Evolutionary conservation across 35 echinoderm and acorn worm genomes (phyloP), one percentile per base, ranked within the genome.

Genomic region (Holothuria glaberrima): DNA sequence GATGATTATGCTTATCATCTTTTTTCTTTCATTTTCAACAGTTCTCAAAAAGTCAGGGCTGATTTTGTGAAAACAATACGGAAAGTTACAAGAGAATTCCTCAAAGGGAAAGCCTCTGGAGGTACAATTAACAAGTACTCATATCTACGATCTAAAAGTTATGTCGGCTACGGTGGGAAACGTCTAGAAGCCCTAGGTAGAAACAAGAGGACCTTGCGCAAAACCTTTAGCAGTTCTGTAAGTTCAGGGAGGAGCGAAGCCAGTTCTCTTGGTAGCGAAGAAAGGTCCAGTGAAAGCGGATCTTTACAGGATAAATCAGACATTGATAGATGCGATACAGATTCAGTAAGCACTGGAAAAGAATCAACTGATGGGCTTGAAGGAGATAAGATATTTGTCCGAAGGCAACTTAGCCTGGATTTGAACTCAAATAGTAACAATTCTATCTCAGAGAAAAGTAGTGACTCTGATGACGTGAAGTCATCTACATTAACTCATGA

Each of bases 231-330:
- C 13, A 91, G 66, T 18, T 92, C 91, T 0, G 32, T 87, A 22
- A 87, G 85, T 59, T 86, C 91, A 18, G 89, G 89, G 13, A 68
- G 57, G 7, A 90, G 91, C 33, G 94, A 96, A 48, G 93, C 59
- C 9, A 88, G 94, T 33, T 96, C 94, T 35, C 81, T 92, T 30
- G 87, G 91, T 24, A 92, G 91, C 45, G 94, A 96, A 58, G 94
- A 96, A 59, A 46, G 91, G 0, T 96, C 94, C 2, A 96, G 94
- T 30, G 94, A 92, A 26, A 96, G 91, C 31, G 94, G 94, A 22
- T 96, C 94, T 0, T 73, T 82, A 28, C 86, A 89, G 24, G 93
- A 91, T 48, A 67, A 31, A 19, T 85, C 83, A 22, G 83, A 88
- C 38, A 59, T 82, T 32, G 89, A 94, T 35, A 54, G 83, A 87